A percentile compares a stretch with the other conserved stretches of the same genome.
Evolutionary conservation across 2,888 invertebrate species (phyloP).

Genomic region (Lasius fuliginosus): DNA sequence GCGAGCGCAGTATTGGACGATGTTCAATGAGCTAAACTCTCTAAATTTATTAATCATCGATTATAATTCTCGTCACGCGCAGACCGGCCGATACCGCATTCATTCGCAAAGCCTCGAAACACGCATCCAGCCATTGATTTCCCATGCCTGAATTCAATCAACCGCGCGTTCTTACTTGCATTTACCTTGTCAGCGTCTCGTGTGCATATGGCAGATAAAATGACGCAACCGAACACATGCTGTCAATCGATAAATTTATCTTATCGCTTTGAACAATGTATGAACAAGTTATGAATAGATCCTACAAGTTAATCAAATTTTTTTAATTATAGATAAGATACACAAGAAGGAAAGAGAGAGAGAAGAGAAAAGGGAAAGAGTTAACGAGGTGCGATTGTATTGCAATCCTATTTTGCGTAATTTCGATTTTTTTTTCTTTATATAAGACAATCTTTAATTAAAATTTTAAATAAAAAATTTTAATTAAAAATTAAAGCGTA

Average conservation of each 20-base stretch:
- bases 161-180: constrained; percentile 52
- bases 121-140: constrained; percentile 46
- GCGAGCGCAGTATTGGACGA: neutral
- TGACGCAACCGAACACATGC: constrained; percentile 55
- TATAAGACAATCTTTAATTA: constrained; percentile 6
- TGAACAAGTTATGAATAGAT: constrained; percentile 27
- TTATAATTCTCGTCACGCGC: constrained; percentile 20
- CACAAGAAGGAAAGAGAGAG: neutral
- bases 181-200: constrained; percentile 38
- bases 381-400: too few relatives aligned
- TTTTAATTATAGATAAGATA: neutral
- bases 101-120: neutral
- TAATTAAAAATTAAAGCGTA: constrained; percentile 4
- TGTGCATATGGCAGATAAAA: constrained; percentile 49
- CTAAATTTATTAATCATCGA: constrained; percentile 28
- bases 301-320: constrained; percentile 19
- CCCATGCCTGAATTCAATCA: constrained; percentile 49
- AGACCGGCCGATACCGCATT: neutral
- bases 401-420: neutral
- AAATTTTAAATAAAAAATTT: constrained; percentile 4
- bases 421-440: neutral
- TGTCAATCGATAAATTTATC: constrained; percentile 52
- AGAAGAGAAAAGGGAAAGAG: neutral
- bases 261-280: constrained; percentile 51
- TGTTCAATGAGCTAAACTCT: constrained; percentile 9